Evolutionary conservation across 1,140 invertebrate species (phyloP).

Genomic region (Eubasilissa regina): DNA sequence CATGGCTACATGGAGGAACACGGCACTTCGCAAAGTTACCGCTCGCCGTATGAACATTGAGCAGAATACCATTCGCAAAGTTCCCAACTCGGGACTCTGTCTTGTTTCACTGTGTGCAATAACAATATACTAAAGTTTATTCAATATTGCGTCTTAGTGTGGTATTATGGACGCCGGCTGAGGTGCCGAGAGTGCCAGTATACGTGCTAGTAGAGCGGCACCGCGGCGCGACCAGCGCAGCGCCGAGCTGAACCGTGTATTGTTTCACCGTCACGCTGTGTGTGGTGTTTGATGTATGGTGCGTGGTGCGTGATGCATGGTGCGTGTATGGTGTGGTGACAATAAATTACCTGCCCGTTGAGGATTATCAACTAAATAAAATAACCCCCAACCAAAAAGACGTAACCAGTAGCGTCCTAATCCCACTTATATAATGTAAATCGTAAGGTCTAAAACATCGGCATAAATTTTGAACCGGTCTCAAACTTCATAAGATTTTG

Average conservation of each 20-base stretch:
- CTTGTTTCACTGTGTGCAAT: slow-evolving; percentile 39
- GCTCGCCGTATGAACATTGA: neutral
- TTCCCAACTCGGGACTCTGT: slow-evolving; percentile 1
- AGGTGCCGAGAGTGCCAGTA: neutral
- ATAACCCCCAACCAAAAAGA: too few species aligned
- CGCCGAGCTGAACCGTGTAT: neutral
- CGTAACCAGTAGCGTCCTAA: too few species aligned
- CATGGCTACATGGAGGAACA: slow-evolving; percentile 49
- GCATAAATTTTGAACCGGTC: too few species aligned
- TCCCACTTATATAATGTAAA: too few species aligned
- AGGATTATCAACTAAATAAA: too few species aligned
- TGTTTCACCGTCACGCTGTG: neutral
- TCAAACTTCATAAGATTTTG: too few species aligned
- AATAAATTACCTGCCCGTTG: too few species aligned
- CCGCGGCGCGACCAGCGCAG: too few species aligned
- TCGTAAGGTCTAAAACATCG: too few species aligned
- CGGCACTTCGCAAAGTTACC: slow-evolving; percentile 27
- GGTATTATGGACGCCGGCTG: neutral
- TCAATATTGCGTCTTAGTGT: slow-evolving; percentile 12
- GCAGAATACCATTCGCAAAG: slow-evolving; percentile 30
- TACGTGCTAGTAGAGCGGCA: too few species aligned
- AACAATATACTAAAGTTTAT: slow-evolving; percentile 33
- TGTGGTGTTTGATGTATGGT: neutral
- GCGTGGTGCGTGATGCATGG: too few species aligned
- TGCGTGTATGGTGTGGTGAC: too few species aligned